Base-by-base conservation (phyloP, 2,888 invertebrate species). In the Drosophila anomalata region DNA sequence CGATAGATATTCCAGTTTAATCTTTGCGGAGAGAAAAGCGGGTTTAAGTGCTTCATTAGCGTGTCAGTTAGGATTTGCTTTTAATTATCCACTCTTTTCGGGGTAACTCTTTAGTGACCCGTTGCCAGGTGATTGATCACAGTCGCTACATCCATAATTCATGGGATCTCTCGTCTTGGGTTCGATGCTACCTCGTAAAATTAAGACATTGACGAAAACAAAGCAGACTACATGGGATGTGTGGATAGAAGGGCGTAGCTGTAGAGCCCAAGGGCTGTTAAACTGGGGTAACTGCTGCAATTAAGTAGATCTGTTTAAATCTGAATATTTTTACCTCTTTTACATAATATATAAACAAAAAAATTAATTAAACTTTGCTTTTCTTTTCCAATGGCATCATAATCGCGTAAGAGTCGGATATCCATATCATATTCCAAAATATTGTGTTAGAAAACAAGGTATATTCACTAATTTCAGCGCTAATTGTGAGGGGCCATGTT, bases 121-220 rank as follows among this genome's bases (percentile, higher is more conserved):
- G 63, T 44, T 54, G 66, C 24, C 50, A 53, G 48, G 74, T 78
- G 81, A 81, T 79, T 74, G 81, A 79, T 79, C 74, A 81, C 77
- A 61, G 56, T 58, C 63, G 44, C 60, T 58, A 55, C 20, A 61
- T 58, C 48, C 47, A 73, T 77, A 60, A 77, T 75, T 80, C 67
- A 77, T 80, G 65, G 57, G 51, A 50, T 46, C 61, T 47, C 9
- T 42, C 36, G 50, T 17, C 9, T 29, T 41, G n/a, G 22, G 14
- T 36, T 72, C 60, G 55, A 17, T 51, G 60, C 51, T 48, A n/a
- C 29, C 60, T 65, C 57, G 60, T 77, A 62, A 77, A 66, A 24
- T 42, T 41, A 22, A 55, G 65, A 29, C 36, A 36, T 14, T 11
- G 41, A 58, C 42, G 14, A 20, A 33, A 57, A 42, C 22, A 9